These are phyloP conservation scores for Coracias cyanogaster DNA, from an alignment of 2,797 vertebrate species.

Conservation along the genomic window DNA sequence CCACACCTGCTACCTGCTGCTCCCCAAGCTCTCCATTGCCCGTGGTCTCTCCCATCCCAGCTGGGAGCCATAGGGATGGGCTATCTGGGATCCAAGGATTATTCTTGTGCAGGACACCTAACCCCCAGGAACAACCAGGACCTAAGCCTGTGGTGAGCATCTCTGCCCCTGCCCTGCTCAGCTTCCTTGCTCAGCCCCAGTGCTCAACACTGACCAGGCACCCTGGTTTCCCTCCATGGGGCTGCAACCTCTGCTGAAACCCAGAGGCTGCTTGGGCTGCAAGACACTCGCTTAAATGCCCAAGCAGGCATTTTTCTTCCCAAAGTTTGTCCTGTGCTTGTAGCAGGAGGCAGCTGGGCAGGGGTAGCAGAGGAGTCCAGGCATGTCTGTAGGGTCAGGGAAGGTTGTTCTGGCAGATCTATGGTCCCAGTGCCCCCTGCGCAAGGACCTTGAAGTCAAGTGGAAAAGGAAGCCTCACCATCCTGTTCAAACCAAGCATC, in stretches of 20 bases:
- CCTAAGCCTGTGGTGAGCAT: not conserved
- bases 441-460: not conserved
- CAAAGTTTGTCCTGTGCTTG: not conserved
- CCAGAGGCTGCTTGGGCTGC: not conserved
- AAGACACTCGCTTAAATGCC: not conserved
- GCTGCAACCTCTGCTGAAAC: not conserved
- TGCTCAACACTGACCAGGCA: not conserved
- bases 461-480: not conserved
- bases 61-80: not conserved
- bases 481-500: not conserved
- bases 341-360: not conserved
- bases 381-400: accelerated
- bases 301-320: not conserved
- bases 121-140: not conserved
- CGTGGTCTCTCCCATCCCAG: not conserved
- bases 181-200: not conserved
- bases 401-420: not conserved
- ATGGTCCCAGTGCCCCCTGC: not conserved
- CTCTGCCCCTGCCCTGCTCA: not conserved
- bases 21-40: not conserved
- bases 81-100: not conserved
- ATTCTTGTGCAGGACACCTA: not conserved
- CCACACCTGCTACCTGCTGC: accelerated
- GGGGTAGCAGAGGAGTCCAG: not conserved
- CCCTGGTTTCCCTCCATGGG: accelerated